Percentiles rank a stretch among this genome's conserved stretches.
phyloP scores from a whole-genome alignment of 2,888 invertebrate genomes.

The Platerodrilus igneus region DNA sequence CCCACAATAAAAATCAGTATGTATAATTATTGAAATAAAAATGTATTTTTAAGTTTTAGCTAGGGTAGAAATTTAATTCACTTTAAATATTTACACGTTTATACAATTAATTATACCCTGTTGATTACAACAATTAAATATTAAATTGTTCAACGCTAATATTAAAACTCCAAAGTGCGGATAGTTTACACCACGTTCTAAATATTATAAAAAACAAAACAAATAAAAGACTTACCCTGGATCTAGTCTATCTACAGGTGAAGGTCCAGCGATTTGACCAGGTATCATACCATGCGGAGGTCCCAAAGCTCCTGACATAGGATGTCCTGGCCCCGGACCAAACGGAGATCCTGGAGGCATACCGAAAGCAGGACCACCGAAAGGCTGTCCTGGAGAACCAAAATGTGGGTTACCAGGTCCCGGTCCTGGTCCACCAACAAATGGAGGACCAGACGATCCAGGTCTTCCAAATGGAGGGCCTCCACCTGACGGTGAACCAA shows the following conservation, averaged over 20 bases:
- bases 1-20: too few relatives aligned
- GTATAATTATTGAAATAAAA: too few relatives aligned
- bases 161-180: too few relatives aligned
- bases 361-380: constrained; percentile 63
- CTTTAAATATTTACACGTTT: too few relatives aligned
- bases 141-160: too few relatives aligned
- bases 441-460: constrained; percentile 67
- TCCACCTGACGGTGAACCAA: constrained; percentile 64
- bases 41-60: too few relatives aligned
- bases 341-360: constrained; percentile 69
- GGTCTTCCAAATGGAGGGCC: constrained; percentile 61
- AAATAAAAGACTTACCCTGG: constrained; percentile 58
- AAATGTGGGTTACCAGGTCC: constrained; percentile 65
- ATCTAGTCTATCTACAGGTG: constrained; percentile 77
- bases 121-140: too few relatives aligned
- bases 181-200: too few relatives aligned
- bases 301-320: constrained; percentile 60
- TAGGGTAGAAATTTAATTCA: too few relatives aligned
- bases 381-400: constrained; percentile 57
- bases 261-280: constrained; percentile 63
- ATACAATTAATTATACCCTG: too few relatives aligned
- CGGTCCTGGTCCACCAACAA: constrained; percentile 60
- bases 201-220: constrained; percentile 6
- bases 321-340: constrained; percentile 60
- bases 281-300: constrained; percentile 58